Base-by-base conservation (phyloP, 2,888 invertebrate genomes). In the Frankliniella intonsa region DNA sequence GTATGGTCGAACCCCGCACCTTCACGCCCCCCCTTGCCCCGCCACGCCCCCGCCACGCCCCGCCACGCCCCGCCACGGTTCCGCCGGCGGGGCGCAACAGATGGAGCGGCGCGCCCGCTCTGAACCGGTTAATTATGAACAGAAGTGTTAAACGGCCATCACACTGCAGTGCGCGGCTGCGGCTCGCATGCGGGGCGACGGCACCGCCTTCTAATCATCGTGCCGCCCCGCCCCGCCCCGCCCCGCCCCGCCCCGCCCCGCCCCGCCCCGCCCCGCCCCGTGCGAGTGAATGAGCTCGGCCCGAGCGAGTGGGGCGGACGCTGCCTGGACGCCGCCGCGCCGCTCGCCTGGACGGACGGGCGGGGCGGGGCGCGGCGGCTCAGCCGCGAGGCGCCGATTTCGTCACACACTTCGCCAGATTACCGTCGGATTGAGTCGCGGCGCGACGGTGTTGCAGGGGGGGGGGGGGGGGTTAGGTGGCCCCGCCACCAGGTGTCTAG, bases 111-210 rank as follows among this genome's bases (percentile, higher is more conserved):
- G 22, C 22, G n/a, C 65, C 5, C 65, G 65, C 69, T 69, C 25
- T 10, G 69, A 25, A 22, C 69, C 69, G 69, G 69, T 76, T 76
- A 76, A 76, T 76, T 76, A 76, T 76, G 69, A 76, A 76, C 69
- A 76, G 69, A 76, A 76, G 69, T 76, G 69, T 76, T 76, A 76
- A 76, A 76, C 69, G 69, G 69, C 69, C 69, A 76, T 76, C 69
- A 76, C 69, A 25, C 25, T 8, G 69, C 17, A 55, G 17, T 19
- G 55, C 17, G 55, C 55, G 14, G 14, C 55, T 38, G 38, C 38
- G 38, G 38, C 38, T 2, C 62, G 8, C 62, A 17, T 14, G 14
- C 14, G 62, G 62, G n/a, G 62, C 62, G 62, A 62, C 62, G 62
- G 69, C 69, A 76, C 69, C 25, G 69, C 69, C 69, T 76, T 76